Evolutionary conservation across 2,888 invertebrate species (phyloP), one percentile per base, ranked within the genome.

Genomic region (Teleogryllus oceanicus): DNA sequence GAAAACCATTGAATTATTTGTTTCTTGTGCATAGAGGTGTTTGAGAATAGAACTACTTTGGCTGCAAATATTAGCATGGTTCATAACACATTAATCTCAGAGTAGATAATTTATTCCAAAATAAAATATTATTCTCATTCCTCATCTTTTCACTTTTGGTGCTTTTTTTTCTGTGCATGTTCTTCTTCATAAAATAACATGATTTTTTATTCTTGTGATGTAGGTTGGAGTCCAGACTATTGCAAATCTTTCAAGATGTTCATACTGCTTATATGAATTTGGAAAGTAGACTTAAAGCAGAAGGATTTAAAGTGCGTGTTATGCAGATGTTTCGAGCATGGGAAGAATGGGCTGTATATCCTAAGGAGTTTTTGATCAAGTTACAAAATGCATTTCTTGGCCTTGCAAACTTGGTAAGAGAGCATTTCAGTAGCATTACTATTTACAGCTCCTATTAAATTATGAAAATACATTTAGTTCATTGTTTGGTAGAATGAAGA

Each of bases 281-380:
- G 83, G 95, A 95, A 84, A 94, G 94, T 83, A 89, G 95, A 79
- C 88, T 98, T 80, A 96, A 96, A 89, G 97, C 97, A n/a, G 99
- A 99, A 88, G 97, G 97, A 62, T 97, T 98, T 87, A 96, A 97
- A 85, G 92, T 94, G 81, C 89, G 98, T 77, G 95, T 98, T 51
- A 92, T 96, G 86, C 92, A 94, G 85, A 94, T 96, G 84, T 92
- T 99, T 86, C 92, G 96, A 85, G 96, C 98, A 2, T 99, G 99
- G 98, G 98, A 98, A 87, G 99, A 99, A 86, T 97, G 97, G 93
- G 93, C 96, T 20, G 93, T 99, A 82, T 99, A 99, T 89, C 95
- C 98, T 0, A 94, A 94, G 81, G 97, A 98, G 83, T 95, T 95
- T 87, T 90, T 99, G 82, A 91, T 94, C 82, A 93, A 92, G 85